These are phyloP conservation scores for Syngnathus typhle DNA, from an alignment of 2,113 vertebrate genomes.

Conservation along the genomic window DNA sequence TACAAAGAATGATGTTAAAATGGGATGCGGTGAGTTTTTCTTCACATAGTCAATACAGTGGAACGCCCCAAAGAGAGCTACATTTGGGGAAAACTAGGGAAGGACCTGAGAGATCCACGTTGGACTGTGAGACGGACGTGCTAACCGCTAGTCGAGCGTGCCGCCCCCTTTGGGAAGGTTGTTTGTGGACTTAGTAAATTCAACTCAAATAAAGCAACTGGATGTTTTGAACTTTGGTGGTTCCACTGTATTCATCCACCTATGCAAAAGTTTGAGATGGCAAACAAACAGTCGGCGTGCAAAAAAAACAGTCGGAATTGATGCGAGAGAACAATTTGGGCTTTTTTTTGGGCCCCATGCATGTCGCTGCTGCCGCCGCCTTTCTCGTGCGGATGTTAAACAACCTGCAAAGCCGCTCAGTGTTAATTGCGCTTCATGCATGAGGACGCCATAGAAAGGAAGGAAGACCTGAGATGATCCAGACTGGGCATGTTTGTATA, in stretches of 20 bases:
- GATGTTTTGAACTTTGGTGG: not conserved
- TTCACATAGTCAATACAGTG: slow-evolving; percentile 14
- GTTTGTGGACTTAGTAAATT: not conserved
- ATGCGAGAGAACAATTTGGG: no score
- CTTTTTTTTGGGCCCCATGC: slow-evolving; percentile 34
- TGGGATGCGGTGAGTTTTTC: slow-evolving; percentile 59
- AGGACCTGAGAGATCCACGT: not conserved
- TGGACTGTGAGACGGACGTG: not conserved
- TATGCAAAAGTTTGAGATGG: slow-evolving; percentile 20
- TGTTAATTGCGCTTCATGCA: slow-evolving; percentile 42
- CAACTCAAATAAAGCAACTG: not conserved
- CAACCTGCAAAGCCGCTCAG: slow-evolving; percentile 12
- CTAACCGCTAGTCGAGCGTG: not conserved
- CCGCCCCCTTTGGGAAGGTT: not conserved
- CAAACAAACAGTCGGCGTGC: slow-evolving; percentile 6
- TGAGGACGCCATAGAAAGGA: slow-evolving; percentile 21
- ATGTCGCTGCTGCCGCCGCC: slow-evolving; percentile 14
- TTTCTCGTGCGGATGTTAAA: slow-evolving; percentile 8
- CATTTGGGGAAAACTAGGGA: not conserved
- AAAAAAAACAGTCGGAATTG: no score
- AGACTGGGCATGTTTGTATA: slow-evolving; percentile 42
- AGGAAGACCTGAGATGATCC: slow-evolving; percentile 20
- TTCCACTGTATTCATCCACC: slow-evolving; percentile 11
- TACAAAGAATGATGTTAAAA: slow-evolving; percentile 65
- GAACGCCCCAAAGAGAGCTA: not conserved